Conservation (phyloP, 2,113 vertebrate genomes). For the Elephantulus edwardii region DNA sequence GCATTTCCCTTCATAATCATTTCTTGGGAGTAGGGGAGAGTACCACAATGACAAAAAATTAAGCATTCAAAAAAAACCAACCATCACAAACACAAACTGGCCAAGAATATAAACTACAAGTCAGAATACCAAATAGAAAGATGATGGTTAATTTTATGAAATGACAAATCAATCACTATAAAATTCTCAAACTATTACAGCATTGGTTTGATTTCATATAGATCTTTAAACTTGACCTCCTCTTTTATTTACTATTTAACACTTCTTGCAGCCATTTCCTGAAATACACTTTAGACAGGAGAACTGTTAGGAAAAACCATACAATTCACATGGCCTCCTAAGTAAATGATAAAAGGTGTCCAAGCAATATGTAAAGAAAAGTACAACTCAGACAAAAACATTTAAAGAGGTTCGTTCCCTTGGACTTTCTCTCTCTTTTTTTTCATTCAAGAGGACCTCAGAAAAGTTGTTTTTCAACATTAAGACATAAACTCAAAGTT, state of each 20-base stretch:
- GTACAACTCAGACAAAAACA: constrained; percentile 9
- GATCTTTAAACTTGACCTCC: constrained; percentile 19
- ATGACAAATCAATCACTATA: constrained; percentile 21
- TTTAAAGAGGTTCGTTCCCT: not conserved
- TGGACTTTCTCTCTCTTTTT: not conserved
- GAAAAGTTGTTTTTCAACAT: constrained; percentile 48
- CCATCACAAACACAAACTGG: constrained; percentile 1
- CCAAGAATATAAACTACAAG: constrained; percentile 40
- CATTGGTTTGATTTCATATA: constrained; percentile 26
- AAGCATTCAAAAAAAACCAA: no score
- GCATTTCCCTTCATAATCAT: not conserved
- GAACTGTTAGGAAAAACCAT: not conserved
- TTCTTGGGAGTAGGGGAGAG: not conserved
- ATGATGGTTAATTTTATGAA: constrained; percentile 49
- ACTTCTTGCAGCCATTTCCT: constrained; percentile 10
- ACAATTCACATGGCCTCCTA: constrained; percentile 36
- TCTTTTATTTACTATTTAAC: constrained; percentile 29
- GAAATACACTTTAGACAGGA: not conserved
- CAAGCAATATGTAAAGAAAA: constrained; percentile 44
- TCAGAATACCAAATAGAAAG: constrained; percentile 23
- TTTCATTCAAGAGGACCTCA: not conserved
- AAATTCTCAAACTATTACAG: constrained; percentile 53
- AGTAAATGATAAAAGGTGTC: not conserved
- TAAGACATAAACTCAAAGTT: constrained; percentile 26
- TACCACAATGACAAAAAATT: not conserved